phyloP scores from a whole-genome alignment of 1,140 invertebrate species.

The Drosophila nigromelanica region DNA sequence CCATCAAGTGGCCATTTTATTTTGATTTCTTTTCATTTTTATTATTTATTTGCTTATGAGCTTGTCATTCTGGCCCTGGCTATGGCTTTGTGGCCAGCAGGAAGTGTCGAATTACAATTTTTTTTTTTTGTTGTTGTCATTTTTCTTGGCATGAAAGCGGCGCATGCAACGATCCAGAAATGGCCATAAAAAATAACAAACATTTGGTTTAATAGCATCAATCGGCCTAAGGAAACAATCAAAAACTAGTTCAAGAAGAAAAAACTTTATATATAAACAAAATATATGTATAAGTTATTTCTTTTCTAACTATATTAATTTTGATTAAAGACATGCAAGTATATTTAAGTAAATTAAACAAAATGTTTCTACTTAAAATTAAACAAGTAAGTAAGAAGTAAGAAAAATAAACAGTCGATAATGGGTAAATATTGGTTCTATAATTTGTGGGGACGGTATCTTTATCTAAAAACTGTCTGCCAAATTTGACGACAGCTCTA shows the following conservation, averaged over 20 bases:
- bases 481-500: too few species aligned
- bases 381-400: too few species aligned
- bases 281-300: too few species aligned
- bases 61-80: conserved; percentile 28
- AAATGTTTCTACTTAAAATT: too few species aligned
- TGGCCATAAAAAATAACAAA: conserved; percentile 17
- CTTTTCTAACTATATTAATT: too few species aligned
- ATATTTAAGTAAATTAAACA: too few species aligned
- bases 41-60: conserved; percentile 63
- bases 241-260: neutral
- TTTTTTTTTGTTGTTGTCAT: conserved; percentile 20
- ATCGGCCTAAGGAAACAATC: conserved; percentile 1
- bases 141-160: conserved; percentile 40
- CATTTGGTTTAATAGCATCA: conserved; percentile 14
- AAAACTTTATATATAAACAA: too few species aligned
- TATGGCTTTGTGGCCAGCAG: conserved; percentile 46
- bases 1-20: conserved; percentile 69
- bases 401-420: too few species aligned
- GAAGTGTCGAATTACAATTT: conserved; percentile 67
- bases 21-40: conserved; percentile 52
- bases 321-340: too few species aligned
- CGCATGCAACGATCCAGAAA: conserved; percentile 43
- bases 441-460: too few species aligned
- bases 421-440: too few species aligned
- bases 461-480: too few species aligned